Percentiles rank a stretch among this genome's conserved stretches.
These are phyloP conservation scores for Himalopsyche anomala DNA, from an alignment of 2,888 invertebrate species.

Conservation along the genomic window DNA sequence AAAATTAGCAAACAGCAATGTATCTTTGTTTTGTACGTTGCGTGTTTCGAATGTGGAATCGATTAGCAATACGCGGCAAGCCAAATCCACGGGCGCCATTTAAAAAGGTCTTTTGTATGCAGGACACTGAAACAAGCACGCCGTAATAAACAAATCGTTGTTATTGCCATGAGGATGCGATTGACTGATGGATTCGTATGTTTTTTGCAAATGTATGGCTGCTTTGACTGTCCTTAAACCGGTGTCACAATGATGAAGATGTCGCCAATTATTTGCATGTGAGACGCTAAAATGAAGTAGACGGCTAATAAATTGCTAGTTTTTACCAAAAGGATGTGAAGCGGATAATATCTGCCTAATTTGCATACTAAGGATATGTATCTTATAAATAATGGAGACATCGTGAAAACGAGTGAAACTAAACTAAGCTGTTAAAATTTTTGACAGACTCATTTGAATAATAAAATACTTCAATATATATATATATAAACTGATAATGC, in stretches of 20 bases:
- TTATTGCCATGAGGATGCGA: constrained; percentile 4
- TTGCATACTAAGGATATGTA: not conserved
- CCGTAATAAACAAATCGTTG: constrained; percentile 32
- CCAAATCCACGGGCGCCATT: constrained; percentile 52
- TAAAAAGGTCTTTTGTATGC: constrained; percentile 53
- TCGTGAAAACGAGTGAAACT: not conserved
- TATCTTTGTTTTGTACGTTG: constrained; percentile 60
- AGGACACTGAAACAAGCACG: constrained; percentile 44
- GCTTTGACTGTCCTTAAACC: not conserved
- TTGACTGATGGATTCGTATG: not conserved
- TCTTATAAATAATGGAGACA: not conserved
- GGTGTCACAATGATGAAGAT: not conserved
- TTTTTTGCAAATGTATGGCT: not conserved
- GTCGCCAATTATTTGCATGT: not conserved
- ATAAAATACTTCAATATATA: too few species aligned
- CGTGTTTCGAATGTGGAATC: constrained; percentile 59
- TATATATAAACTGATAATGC: too few species aligned
- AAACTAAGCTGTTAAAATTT: not conserved
- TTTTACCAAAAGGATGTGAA: not conserved
- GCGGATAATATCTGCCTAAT: not conserved
- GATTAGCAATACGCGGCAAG: constrained; percentile 34
- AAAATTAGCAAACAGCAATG: constrained; percentile 57
- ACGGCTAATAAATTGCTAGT: not conserved
- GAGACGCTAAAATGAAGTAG: not conserved
- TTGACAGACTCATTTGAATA: too few species aligned